phyloP scores from a whole-genome alignment of 2,888 invertebrate species.

The Lasioglossum pauxillum region DNA sequence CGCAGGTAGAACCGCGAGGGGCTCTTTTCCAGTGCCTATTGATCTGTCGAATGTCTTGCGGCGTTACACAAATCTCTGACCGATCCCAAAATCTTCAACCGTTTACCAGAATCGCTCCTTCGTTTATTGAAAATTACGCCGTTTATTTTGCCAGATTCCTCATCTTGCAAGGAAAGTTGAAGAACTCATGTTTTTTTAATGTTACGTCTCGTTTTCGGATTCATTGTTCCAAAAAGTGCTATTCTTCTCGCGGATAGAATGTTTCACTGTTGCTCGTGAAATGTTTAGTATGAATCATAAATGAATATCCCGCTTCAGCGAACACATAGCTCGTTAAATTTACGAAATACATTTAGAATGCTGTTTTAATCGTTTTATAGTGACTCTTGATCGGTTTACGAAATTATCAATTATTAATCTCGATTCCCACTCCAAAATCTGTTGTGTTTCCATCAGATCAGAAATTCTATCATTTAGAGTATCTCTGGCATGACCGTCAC shows the following conservation, averaged over 20 bases:
- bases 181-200: background rate
- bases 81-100: background rate
- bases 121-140: background rate
- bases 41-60: slow-evolving; percentile 18
- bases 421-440: background rate
- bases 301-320: background rate
- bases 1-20: slow-evolving; percentile 37
- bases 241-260: background rate
- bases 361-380: background rate
- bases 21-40: slow-evolving; percentile 6
- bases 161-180: background rate
- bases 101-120: background rate
- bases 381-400: background rate
- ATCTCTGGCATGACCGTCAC: background rate
- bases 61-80: background rate
- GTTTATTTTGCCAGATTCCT: background rate
- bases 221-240: background rate
- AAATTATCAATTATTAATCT: background rate
- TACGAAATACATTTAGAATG: background rate
- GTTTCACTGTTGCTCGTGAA: background rate
- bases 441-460: background rate
- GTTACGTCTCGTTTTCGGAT: background rate
- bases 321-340: background rate
- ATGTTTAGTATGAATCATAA: background rate
- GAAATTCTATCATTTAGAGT: background rate